Evolutionary conservation across 2,888 invertebrate genomes (phyloP).

Genomic region (Microdon myrmicae): DNA sequence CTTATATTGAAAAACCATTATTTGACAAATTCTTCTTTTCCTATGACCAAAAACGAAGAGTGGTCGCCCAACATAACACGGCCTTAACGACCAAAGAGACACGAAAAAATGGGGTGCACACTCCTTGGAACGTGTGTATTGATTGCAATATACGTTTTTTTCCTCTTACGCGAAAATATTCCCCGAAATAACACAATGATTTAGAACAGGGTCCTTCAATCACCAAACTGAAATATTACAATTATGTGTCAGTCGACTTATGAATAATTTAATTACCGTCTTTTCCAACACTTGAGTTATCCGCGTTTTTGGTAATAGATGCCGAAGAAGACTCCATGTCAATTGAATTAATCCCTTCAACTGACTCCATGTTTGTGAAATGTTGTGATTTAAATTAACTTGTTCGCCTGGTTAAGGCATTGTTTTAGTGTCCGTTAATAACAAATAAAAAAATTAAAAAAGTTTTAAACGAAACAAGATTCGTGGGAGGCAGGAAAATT

Average conservation of each 20-base stretch:
- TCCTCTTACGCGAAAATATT: too few relatives aligned
- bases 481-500: constrained; percentile 16
- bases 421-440: constrained; percentile 5
- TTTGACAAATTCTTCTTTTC: too few relatives aligned
- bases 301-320: constrained; percentile 72
- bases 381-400: neutral
- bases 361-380: constrained; percentile 79
- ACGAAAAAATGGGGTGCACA: constrained; percentile 8
- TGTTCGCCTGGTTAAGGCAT: constrained; percentile 17
- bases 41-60: too few relatives aligned
- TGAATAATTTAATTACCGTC: constrained; percentile 54
- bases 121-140: constrained; percentile 22
- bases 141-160: constrained; percentile 34
- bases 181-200: too few relatives aligned
- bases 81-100: too few relatives aligned
- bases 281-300: constrained; percentile 65
- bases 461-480: constrained; percentile 13
- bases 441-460: constrained; percentile 8
- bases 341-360: constrained; percentile 82
- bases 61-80: too few relatives aligned
- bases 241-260: too few relatives aligned
- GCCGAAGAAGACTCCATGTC: constrained; percentile 77
- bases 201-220: too few relatives aligned
- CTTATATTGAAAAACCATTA: too few relatives aligned
- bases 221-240: too few relatives aligned